These are phyloP conservation scores for Macrobrachium nipponense DNA, from an alignment of 1,140 invertebrate genomes.

Conservation along the genomic window DNA sequence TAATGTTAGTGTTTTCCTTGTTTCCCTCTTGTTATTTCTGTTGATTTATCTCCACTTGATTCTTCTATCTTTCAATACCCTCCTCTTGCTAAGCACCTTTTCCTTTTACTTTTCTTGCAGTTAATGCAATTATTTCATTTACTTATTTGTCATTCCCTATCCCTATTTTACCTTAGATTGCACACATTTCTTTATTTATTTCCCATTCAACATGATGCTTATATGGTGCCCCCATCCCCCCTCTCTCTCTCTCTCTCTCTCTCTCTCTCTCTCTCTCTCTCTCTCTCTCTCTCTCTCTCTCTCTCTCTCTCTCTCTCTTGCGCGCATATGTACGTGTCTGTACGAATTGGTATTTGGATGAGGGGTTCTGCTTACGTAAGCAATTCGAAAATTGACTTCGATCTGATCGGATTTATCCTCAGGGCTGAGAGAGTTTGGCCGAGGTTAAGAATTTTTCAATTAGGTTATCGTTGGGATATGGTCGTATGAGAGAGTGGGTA, in stretches of 20 bases:
- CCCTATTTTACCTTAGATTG: no score
- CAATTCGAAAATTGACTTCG: no score
- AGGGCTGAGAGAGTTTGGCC: no score
- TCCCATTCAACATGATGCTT: background rate
- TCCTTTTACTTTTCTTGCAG: no score
- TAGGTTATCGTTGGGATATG: background rate
- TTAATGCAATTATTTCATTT: no score
- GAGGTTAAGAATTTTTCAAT: background rate
- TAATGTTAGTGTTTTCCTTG: no score
- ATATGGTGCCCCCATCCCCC: background rate
- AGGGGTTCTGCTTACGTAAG: background rate
- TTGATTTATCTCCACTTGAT: background rate
- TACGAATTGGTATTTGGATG: background rate
- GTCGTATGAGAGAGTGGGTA: conserved; percentile 14
- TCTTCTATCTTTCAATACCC: background rate
- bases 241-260: conserved; percentile 16
- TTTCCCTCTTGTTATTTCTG: background rate
- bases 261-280: conserved; percentile 24
- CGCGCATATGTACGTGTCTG: background rate
- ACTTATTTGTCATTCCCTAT: no score
- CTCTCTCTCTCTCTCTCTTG: conserved; percentile 19
- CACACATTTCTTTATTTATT: background rate
- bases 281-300: conserved; percentile 24
- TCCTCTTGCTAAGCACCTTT: background rate
- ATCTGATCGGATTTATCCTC: no score